Percentiles rank a stretch among this genome's conserved stretches.
Conservation (phyloP, 2,113 vertebrate species). For the Rhinolophus sinicus region DNA sequence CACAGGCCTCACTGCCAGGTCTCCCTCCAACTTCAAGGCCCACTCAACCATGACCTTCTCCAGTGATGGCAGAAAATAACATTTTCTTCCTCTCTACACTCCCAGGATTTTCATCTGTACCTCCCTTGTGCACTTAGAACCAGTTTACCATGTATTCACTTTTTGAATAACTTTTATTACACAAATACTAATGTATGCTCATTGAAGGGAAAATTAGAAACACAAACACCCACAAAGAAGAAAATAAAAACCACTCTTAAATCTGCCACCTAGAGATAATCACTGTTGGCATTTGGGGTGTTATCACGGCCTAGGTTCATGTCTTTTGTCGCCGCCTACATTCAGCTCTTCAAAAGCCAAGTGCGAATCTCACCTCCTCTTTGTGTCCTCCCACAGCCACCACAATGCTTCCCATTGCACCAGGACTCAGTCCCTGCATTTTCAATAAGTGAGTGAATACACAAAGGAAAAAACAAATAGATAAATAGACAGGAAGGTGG, state of each 20-base stretch:
- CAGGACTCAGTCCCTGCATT: background rate
- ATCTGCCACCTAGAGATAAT: background rate
- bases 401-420: background rate
- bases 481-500: background rate
- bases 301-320: background rate
- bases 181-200: background rate
- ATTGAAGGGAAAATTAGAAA: conserved; percentile 15
- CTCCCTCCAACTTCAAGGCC: background rate
- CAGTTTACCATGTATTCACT: background rate
- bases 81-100: background rate
- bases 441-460: background rate
- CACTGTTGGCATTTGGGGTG: background rate
- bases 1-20: rapidly evolving
- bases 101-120: background rate
- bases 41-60: background rate
- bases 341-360: background rate
- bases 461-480: background rate
- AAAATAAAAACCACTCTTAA: background rate
- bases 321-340: background rate
- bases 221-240: background rate
- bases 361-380: background rate
- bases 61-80: background rate
- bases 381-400: background rate
- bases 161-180: background rate
- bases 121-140: background rate